A percentile compares a stretch with the other conserved stretches of the same genome.
phyloP scores from a whole-genome alignment of 2,797 vertebrate species.

The Otus scops region DNA sequence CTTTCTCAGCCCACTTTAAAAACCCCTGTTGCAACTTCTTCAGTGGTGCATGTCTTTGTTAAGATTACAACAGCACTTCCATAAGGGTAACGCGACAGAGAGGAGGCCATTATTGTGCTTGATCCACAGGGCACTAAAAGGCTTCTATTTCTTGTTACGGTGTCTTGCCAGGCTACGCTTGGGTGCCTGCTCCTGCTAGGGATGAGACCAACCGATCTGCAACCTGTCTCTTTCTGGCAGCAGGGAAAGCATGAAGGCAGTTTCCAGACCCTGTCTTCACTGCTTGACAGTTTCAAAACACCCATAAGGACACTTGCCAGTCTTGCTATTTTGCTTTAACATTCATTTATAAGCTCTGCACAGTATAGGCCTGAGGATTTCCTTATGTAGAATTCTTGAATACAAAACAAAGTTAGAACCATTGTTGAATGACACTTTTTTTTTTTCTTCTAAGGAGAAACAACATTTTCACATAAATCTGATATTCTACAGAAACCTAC shows the following conservation, averaged over 20 bases:
- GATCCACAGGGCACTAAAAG: background rate
- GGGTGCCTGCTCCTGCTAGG: background rate
- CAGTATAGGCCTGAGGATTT: background rate
- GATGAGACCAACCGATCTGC: too few species aligned
- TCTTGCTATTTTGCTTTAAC: background rate
- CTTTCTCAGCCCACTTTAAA: background rate
- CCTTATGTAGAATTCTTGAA: background rate
- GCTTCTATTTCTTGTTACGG: background rate
- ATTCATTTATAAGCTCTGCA: background rate
- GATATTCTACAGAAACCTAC: background rate
- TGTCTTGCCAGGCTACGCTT: background rate
- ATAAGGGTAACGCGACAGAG: background rate
- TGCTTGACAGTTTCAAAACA: background rate
- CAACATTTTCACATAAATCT: background rate
- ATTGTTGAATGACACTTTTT: background rate
- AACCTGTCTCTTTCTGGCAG: background rate
- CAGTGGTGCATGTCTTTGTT: fast-evolving
- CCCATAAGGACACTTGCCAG: background rate
- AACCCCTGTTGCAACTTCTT: background rate
- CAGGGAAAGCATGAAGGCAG: background rate
- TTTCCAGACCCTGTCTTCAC: background rate
- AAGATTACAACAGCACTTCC: background rate
- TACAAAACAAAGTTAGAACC: background rate
- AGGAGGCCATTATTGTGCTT: too few species aligned
- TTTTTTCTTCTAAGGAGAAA: background rate